Conservation (phyloP, 1,140 invertebrate species). For the Drosophila virilis region DNA sequence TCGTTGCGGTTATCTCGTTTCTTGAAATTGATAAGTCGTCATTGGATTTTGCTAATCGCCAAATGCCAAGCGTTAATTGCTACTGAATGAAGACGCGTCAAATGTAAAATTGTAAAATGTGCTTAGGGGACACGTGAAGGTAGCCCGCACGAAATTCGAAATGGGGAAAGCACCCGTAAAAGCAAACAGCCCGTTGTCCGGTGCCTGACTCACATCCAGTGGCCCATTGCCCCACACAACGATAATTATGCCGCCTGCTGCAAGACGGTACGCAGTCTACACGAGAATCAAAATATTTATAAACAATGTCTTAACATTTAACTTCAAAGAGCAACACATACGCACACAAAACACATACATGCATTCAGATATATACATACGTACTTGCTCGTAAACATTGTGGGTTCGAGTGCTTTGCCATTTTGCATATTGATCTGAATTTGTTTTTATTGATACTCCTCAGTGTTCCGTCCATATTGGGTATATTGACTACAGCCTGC, state of each 20-base stretch:
- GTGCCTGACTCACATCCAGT: not conserved
- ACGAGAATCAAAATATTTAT: constrained; percentile 55
- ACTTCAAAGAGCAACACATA: constrained; percentile 41
- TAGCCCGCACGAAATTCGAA: not conserved
- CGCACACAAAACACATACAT: constrained; percentile 19
- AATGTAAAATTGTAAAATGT: not conserved
- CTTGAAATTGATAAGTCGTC: constrained; percentile 40
- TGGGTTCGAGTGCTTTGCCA: constrained; percentile 22
- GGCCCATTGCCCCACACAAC: constrained; percentile 27
- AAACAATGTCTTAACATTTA: constrained; percentile 64
- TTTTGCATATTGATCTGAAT: constrained; percentile 63
- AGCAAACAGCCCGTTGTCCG: not conserved
- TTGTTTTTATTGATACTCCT: constrained; percentile 26
- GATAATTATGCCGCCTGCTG: constrained; percentile 15
- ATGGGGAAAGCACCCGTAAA: constrained; percentile 26
- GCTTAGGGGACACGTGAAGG: not conserved
- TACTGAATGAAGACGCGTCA: constrained; percentile 35
- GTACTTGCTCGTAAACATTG: constrained; percentile 14
- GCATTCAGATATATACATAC: constrained; percentile 1
- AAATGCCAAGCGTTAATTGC: constrained; percentile 3
- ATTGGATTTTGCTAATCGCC: constrained; percentile 2
- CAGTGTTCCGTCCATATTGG: no score
- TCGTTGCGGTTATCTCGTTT: not conserved
- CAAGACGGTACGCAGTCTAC: constrained; percentile 3
- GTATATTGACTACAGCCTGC: not conserved